Conservation (phyloP, 2,113 vertebrate species). For the Gasterosteus aculeatus region DNA sequence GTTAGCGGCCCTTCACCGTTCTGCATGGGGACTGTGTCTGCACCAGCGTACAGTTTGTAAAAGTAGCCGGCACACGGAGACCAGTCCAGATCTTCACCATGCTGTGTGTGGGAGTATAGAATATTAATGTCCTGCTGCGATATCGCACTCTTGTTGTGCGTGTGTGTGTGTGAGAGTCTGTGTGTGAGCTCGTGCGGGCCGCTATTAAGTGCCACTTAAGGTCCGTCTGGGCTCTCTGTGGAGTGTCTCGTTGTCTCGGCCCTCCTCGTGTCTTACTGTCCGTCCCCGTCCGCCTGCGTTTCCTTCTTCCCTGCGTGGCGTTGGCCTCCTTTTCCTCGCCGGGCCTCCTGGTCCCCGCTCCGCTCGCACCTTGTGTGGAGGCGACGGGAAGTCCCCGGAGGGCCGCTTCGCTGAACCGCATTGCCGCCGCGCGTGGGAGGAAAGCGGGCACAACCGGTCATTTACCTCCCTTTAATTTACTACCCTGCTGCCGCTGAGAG, state of each 20-base stretch:
- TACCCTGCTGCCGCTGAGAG: conserved; percentile 40
- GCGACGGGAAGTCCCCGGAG: conserved; percentile 76
- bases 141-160: conserved; percentile 47
- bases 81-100: conserved; percentile 69
- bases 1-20: conserved; percentile 29
- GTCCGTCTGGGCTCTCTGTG: conserved; percentile 46
- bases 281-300: conserved; percentile 15
- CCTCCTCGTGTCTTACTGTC: conserved; percentile 45
- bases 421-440: conserved; percentile 67
- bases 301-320: conserved; percentile 14
- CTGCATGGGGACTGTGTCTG: conserved; percentile 47
- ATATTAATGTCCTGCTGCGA: conserved; percentile 79
- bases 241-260: conserved; percentile 33
- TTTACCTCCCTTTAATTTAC: conserved; percentile 70
- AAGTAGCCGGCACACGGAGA: conserved; percentile 61
- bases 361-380: conserved; percentile 73
- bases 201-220: conserved; percentile 57
- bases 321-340: conserved; percentile 29
- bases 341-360: conserved; percentile 40
- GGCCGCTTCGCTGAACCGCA: conserved; percentile 64
- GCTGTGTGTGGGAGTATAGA: conserved; percentile 76
- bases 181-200: conserved; percentile 39
- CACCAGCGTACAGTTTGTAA: conserved; percentile 52
- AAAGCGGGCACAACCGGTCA: conserved; percentile 53
- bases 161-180: conserved; percentile 41